These are phyloP conservation scores for Druceiella hillmani DNA, from an alignment of 2,888 invertebrate genomes.

Conservation along the genomic window DNA sequence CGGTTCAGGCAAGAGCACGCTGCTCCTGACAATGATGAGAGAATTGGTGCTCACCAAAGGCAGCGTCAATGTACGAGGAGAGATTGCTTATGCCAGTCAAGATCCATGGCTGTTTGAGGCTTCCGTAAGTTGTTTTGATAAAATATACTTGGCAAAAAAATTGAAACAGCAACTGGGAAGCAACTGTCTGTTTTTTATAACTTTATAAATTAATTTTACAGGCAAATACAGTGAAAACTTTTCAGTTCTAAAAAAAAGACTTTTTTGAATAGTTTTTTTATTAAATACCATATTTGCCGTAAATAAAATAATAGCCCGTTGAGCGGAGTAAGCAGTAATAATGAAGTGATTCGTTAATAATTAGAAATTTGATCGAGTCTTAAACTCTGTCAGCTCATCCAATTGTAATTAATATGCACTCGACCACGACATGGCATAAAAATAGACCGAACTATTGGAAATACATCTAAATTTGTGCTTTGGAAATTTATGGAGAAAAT, in stretches of 20 bases:
- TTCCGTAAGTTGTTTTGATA: slow-evolving; percentile 31
- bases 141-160: not conserved
- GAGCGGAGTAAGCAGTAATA: too few species aligned
- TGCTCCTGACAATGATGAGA: slow-evolving; percentile 66
- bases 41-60: slow-evolving; percentile 62
- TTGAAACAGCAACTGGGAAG: not conserved
- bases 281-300: too few species aligned
- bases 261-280: not conserved
- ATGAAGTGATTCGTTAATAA: too few species aligned
- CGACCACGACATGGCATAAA: too few species aligned
- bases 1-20: slow-evolving; percentile 68
- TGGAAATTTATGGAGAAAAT: too few species aligned
- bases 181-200: not conserved
- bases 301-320: too few species aligned
- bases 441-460: too few species aligned
- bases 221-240: not conserved
- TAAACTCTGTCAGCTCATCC: too few species aligned
- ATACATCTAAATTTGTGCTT: too few species aligned
- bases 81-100: slow-evolving; percentile 57
- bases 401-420: too few species aligned
- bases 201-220: not conserved
- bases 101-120: slow-evolving; percentile 63
- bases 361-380: too few species aligned
- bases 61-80: slow-evolving; percentile 44
- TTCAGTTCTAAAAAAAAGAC: not conserved